A percentile compares a stretch with the other conserved stretches of the same genome.
phyloP scores from a whole-genome alignment of 2,888 invertebrate species.

The Furcula furcula region DNA sequence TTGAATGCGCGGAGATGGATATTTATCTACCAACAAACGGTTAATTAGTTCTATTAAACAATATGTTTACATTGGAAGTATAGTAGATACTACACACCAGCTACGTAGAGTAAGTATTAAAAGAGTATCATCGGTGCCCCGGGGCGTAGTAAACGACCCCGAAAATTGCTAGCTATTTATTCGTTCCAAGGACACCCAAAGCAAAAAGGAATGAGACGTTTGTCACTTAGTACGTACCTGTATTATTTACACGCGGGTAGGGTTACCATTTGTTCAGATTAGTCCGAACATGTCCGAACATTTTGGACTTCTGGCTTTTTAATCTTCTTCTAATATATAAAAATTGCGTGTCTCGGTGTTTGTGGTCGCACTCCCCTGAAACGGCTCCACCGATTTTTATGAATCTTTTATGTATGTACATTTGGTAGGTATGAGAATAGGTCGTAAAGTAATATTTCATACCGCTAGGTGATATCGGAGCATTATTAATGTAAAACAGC shows the following conservation, averaged over 20 bases:
- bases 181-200: slow-evolving; percentile 72
- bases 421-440: no score
- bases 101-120: slow-evolving; percentile 50
- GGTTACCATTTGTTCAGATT: no score
- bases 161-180: slow-evolving; percentile 76
- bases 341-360: no score
- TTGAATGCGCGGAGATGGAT: neutral
- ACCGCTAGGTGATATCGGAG: no score
- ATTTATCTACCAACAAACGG: neutral
- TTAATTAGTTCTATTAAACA: slow-evolving; percentile 43
- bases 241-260: slow-evolving; percentile 68
- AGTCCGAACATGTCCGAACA: no score
- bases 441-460: no score
- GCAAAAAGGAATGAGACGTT: slow-evolving; percentile 67
- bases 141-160: slow-evolving; percentile 69
- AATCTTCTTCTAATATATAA: no score
- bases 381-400: no score
- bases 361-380: no score
- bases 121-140: slow-evolving; percentile 65
- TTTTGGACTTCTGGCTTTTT: no score
- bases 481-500: no score
- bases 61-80: slow-evolving; percentile 40
- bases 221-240: slow-evolving; percentile 73
- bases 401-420: no score
- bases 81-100: slow-evolving; percentile 36